Percentiles rank a stretch among this genome's conserved stretches.
Evolutionary conservation across 2,888 invertebrate species (phyloP).

Genomic region (Didymodactylos carnosus): DNA sequence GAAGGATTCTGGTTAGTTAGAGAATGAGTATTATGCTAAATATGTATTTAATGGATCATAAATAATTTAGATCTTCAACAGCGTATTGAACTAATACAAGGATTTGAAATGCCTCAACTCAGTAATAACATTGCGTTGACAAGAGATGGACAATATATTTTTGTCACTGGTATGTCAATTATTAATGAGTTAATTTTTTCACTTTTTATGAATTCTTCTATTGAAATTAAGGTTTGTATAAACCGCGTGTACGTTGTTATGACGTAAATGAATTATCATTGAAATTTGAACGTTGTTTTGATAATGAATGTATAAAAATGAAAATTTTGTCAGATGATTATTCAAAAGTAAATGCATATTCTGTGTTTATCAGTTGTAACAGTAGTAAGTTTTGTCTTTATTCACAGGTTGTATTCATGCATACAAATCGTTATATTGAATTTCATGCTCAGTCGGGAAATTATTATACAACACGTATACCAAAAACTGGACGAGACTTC

Average conservation of each 20-base stretch:
- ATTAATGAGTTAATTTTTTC: not conserved
- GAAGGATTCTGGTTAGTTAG: not conserved
- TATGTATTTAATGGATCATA: not conserved
- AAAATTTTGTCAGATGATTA: slow-evolving; percentile 82
- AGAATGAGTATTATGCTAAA: not conserved
- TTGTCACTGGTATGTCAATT: slow-evolving; percentile 52
- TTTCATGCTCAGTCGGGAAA: slow-evolving; percentile 82
- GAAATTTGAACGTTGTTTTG: slow-evolving; percentile 92
- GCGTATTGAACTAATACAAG: slow-evolving; percentile 85
- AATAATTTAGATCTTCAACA: slow-evolving; percentile 50
- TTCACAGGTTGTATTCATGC: slow-evolving; percentile 62
- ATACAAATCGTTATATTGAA: slow-evolving; percentile 74
- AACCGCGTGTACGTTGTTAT: slow-evolving; percentile 80
- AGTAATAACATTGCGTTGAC: slow-evolving; percentile 64
- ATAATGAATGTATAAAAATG: slow-evolving; percentile 83
- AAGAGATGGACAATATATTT: slow-evolving; percentile 70
- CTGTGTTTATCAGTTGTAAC: not conserved
- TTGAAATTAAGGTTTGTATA: slow-evolving; percentile 47
- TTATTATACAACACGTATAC: slow-evolving; percentile 70
- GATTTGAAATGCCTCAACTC: slow-evolving; percentile 93
- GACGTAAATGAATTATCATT: slow-evolving; percentile 83
- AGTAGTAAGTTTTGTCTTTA: not conserved
- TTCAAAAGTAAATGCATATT: slow-evolving; percentile 53
- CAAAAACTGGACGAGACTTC: slow-evolving; percentile 81
- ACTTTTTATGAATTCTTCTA: slow-evolving; percentile 2